Percentiles rank a stretch among this genome's conserved stretches.
These are phyloP conservation scores for Ariopsis seemanni DNA, from an alignment of 2,113 vertebrate genomes.

Conservation along the genomic window DNA sequence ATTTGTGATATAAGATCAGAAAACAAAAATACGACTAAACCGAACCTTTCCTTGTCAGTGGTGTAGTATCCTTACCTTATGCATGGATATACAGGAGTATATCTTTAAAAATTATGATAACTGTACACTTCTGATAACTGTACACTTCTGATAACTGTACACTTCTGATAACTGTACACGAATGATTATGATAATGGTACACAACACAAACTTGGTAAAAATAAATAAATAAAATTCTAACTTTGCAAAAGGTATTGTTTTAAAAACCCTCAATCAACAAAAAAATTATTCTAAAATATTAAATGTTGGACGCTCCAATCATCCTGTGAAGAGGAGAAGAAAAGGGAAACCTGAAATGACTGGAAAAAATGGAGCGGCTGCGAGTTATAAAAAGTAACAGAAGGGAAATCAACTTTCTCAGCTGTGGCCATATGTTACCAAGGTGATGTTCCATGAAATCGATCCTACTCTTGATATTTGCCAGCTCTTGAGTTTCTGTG, in stretches of 20 bases:
- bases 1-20: neutral
- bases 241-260: neutral
- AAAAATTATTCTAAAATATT: conserved; percentile 23
- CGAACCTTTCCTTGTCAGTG: neutral
- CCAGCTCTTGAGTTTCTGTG: conserved; percentile 57
- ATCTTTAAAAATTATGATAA: neutral
- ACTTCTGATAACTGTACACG: neutral
- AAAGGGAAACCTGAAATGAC: conserved; percentile 27
- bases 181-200: neutral
- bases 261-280: neutral
- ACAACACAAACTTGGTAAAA: neutral
- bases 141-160: neutral
- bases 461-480: conserved; percentile 68
- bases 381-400: conserved; percentile 61
- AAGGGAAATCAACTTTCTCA: conserved; percentile 66
- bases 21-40: neutral
- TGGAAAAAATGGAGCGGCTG: conserved; percentile 2
- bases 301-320: neutral
- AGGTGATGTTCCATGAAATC: conserved; percentile 74
- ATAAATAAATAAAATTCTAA: neutral
- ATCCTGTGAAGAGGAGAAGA: conserved; percentile 8
- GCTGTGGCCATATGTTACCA: conserved; percentile 70
- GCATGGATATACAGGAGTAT: neutral
- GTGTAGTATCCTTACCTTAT: neutral
- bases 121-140: neutral